A percentile compares a stretch with the other conserved stretches of the same genome.
These are phyloP conservation scores for Villa cingulata DNA, from an alignment of 2,888 invertebrate genomes.

Conservation along the genomic window DNA sequence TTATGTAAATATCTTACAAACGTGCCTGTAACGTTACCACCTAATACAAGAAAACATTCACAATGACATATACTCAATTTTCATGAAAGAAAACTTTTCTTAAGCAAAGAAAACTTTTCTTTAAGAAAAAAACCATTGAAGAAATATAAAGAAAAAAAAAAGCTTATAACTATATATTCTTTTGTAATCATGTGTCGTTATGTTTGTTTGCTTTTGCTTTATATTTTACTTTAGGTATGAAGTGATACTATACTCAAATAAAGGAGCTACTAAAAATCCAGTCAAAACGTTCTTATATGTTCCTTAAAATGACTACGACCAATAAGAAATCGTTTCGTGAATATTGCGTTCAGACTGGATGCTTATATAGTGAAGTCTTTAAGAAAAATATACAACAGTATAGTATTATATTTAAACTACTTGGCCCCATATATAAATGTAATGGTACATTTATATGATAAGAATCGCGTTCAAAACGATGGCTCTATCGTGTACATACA, in stretches of 20 bases:
- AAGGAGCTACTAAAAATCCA: conserved; percentile 11
- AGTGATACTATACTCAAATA: not conserved
- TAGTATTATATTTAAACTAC: conserved; percentile 9
- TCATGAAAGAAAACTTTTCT: not conserved
- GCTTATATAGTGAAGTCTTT: conserved; percentile 3
- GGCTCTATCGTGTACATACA: conserved; percentile 6
- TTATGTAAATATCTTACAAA: conserved; percentile 14
- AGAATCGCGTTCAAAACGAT: conserved; percentile 14
- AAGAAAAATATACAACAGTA: conserved; percentile 4
- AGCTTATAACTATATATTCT: not conserved
- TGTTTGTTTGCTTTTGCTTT: not conserved
- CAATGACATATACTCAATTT: conserved; percentile 3
- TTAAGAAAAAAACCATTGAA: not conserved
- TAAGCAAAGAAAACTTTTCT: not conserved
- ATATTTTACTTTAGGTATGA: not conserved
- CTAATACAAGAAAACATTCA: conserved; percentile 10
- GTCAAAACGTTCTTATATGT: conserved; percentile 14
- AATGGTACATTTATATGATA: conserved; percentile 16
- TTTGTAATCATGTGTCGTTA: not conserved
- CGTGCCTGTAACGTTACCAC: conserved; percentile 15
- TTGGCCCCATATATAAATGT: conserved; percentile 8
- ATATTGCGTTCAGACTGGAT: conserved; percentile 14
- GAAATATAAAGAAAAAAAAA: not conserved
- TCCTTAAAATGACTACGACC: conserved; percentile 20
- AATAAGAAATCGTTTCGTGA: conserved; percentile 23